These are phyloP conservation scores for Siphamia tubifer DNA, from an alignment of 2,113 vertebrate species.

Conservation along the genomic window DNA sequence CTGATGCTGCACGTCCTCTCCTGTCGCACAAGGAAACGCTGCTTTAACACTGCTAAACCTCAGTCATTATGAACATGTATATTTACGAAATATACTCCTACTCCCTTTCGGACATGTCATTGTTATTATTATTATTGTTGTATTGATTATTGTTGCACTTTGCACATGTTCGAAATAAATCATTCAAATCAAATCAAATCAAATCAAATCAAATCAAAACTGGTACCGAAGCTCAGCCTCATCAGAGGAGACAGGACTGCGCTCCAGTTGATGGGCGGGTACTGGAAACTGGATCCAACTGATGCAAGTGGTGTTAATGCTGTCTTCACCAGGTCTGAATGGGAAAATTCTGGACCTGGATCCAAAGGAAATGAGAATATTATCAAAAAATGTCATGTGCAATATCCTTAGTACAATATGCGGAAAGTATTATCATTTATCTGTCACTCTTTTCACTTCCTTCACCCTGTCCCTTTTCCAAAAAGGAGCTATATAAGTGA, in stretches of 20 bases:
- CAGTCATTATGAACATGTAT: fast-evolving
- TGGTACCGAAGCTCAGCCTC: slow-evolving; percentile 91
- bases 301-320: slow-evolving; percentile 82
- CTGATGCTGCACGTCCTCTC: slow-evolving; percentile 89
- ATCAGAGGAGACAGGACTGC: slow-evolving; percentile 90
- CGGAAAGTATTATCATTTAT: neutral
- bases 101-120: no score
- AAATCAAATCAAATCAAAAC: no score
- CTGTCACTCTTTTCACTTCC: no score
- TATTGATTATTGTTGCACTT: no score
- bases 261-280: slow-evolving; percentile 93
- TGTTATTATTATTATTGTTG: no score
- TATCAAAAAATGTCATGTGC: neutral
- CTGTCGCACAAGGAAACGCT: slow-evolving; percentile 54
- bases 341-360: slow-evolving; percentile 85
- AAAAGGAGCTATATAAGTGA: no score
- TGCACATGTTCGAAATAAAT: no score
- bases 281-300: slow-evolving; percentile 85
- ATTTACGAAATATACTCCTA: no score
- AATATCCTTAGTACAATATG: neutral
- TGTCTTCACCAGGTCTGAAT: slow-evolving; percentile 78
- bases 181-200: no score
- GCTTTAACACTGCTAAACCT: neutral
- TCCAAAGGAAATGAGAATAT: neutral
- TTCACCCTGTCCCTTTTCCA: no score